These are phyloP conservation scores for Microtus ochrogaster DNA, from an alignment of 2,113 vertebrate species.

Conservation along the genomic window DNA sequence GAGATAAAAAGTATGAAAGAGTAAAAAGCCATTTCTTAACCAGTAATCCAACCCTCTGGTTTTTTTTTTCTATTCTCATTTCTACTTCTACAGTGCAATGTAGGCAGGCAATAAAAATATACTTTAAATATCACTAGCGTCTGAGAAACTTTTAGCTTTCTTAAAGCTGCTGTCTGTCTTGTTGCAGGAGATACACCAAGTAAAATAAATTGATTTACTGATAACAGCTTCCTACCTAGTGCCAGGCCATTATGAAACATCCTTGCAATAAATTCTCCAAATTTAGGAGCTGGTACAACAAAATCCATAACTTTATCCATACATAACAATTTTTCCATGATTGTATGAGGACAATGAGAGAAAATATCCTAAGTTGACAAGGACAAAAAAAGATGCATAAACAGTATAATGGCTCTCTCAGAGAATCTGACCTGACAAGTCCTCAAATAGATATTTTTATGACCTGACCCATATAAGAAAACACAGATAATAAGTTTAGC, in stretches of 20 bases:
- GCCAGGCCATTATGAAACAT: slow-evolving; percentile 44
- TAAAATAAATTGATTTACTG: slow-evolving; percentile 60
- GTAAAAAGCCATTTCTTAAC: slow-evolving; percentile 20
- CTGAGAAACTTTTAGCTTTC: slow-evolving; percentile 47
- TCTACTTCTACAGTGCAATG: background rate
- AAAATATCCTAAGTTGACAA: slow-evolving; percentile 71
- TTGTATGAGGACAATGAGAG: slow-evolving; percentile 60
- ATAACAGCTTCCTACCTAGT: slow-evolving; percentile 47
- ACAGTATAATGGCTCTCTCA: slow-evolving; percentile 58
- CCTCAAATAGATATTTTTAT: slow-evolving; percentile 69
- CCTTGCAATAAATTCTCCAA: slow-evolving; percentile 32
- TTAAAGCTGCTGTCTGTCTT: slow-evolving; percentile 13
- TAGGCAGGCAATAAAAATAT: slow-evolving; percentile 13
- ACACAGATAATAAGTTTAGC: slow-evolving; percentile 61
- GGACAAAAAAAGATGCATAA: slow-evolving; percentile 64
- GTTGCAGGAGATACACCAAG: slow-evolving; percentile 45
- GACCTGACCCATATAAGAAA: slow-evolving; percentile 73
- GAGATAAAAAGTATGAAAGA: slow-evolving; percentile 41
- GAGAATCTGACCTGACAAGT: slow-evolving; percentile 68
- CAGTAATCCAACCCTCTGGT: slow-evolving; percentile 37
- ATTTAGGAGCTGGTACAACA: slow-evolving; percentile 38
- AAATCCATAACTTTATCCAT: slow-evolving; percentile 53
- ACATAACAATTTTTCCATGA: slow-evolving; percentile 57
- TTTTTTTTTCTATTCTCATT: slow-evolving; percentile 56
- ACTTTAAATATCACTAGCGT: slow-evolving; percentile 18